A percentile compares a stretch with the other conserved stretches of the same genome.
Evolutionary conservation across 2,113 vertebrate genomes (phyloP).

Genomic region (Hydrochoerus hydrochaeris): DNA sequence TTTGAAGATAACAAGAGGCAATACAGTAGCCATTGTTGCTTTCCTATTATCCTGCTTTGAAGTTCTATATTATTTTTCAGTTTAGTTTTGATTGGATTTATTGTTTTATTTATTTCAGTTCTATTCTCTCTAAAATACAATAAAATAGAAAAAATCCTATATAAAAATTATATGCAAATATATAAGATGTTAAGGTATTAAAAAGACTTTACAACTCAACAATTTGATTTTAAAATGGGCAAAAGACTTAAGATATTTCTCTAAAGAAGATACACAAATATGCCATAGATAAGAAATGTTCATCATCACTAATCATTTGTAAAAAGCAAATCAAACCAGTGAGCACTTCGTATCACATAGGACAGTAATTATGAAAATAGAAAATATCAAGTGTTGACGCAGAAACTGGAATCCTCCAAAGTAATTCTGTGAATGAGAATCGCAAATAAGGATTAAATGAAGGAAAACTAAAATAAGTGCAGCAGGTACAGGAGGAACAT

Average conservation of each 20-base stretch:
- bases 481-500: slow-evolving; percentile 91
- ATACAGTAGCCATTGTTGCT: too few relatives aligned
- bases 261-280: neutral
- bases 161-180: neutral
- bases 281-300: neutral
- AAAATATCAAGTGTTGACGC: neutral
- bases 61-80: too few relatives aligned
- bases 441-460: slow-evolving; percentile 74
- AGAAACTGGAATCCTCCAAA: neutral
- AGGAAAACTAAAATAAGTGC: slow-evolving; percentile 86
- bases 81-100: too few relatives aligned
- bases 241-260: neutral
- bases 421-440: neutral
- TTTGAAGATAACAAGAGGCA: too few relatives aligned
- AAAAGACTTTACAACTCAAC: neutral
- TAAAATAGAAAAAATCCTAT: neutral
- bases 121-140: too few relatives aligned
- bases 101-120: too few relatives aligned
- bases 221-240: neutral
- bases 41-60: too few relatives aligned
- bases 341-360: neutral
- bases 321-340: neutral
- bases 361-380: neutral
- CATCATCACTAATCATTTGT: neutral
- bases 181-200: neutral